phyloP scores from a whole-genome alignment of 92 coral and sea anemone genomes.

The Zoanthus sansibaricus region DNA sequence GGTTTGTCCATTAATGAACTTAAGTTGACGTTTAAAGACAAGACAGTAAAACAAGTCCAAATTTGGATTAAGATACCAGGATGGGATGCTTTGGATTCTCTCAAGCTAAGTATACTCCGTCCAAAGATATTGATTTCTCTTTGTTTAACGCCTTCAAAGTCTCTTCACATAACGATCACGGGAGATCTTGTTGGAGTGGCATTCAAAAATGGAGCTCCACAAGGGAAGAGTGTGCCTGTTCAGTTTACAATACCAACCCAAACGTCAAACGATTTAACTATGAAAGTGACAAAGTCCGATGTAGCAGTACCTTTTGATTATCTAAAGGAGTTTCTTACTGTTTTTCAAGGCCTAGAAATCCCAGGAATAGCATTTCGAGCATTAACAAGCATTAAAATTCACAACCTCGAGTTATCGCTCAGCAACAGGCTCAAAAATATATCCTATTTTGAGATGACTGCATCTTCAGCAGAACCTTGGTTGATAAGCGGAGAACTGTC shows the following conservation, averaged over 20 bases:
- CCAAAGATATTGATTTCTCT: conserved; percentile 54
- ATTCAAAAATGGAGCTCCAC: not conserved
- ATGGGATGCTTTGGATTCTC: conserved; percentile 66
- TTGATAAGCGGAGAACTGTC: conserved; percentile 28
- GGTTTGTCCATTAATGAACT: conserved; percentile 57
- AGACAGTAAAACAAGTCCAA: conserved; percentile 22
- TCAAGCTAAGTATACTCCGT: conserved; percentile 49
- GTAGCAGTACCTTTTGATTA: conserved; percentile 33
- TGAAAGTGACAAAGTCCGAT: conserved; percentile 13
- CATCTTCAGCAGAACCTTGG: conserved; percentile 40
- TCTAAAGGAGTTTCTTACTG: conserved; percentile 45
- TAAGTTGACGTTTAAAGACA: conserved; percentile 44
- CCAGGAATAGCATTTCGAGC: conserved; percentile 47
- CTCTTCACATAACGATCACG: conserved; percentile 37
- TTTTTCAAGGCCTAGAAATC: conserved; percentile 20
- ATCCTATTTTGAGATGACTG: conserved; percentile 29
- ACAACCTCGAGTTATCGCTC: conserved; percentile 26
- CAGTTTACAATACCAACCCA: conserved; percentile 49
- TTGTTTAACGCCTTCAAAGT: not conserved
- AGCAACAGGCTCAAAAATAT: conserved; percentile 27
- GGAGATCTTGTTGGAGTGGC: conserved; percentile 43
- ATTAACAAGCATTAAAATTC: conserved; percentile 17
- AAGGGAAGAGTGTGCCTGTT: conserved; percentile 39
- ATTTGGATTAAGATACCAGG: conserved; percentile 56
- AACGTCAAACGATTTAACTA: conserved; percentile 8